These are phyloP conservation scores for Synergus gifuensis DNA, from an alignment of 2,888 invertebrate genomes.

Conservation along the genomic window DNA sequence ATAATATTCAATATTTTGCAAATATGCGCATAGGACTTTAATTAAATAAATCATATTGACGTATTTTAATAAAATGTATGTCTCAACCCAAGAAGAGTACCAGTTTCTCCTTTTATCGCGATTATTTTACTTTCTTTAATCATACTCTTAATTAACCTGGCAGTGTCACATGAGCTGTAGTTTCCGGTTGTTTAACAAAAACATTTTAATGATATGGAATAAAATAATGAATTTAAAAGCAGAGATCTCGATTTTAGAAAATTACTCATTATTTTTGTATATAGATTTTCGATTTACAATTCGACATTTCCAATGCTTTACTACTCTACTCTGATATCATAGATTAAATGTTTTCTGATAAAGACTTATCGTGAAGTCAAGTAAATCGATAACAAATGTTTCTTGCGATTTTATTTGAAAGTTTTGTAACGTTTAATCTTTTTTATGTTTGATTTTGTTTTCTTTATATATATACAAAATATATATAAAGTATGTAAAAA, in stretches of 20 bases:
- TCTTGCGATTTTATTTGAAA: neutral
- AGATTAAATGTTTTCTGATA: slow-evolving; percentile 24
- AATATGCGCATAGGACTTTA: no score
- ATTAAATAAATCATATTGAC: neutral
- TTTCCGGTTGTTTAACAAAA: slow-evolving; percentile 35
- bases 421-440: no score
- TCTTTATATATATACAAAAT: no score
- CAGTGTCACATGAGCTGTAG: slow-evolving; percentile 31
- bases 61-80: neutral
- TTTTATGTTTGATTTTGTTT: no score
- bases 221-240: neutral
- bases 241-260: neutral
- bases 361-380: slow-evolving; percentile 2
- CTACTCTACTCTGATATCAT: neutral
- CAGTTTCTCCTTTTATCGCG: slow-evolving; percentile 58
- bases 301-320: neutral
- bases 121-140: slow-evolving; percentile 61
- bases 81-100: slow-evolving; percentile 47
- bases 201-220: slow-evolving; percentile 14
- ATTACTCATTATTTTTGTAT: neutral
- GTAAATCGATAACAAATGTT: neutral
- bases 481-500: no score
- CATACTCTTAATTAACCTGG: slow-evolving; percentile 55
- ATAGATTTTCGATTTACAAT: neutral
- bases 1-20: no score